A percentile compares a stretch with the other conserved stretches of the same genome.
Evolutionary conservation across 30 jellyfish, hydroid and myxozoan genomes (phyloP).

Genomic region (Turritopsis dohrnii): DNA sequence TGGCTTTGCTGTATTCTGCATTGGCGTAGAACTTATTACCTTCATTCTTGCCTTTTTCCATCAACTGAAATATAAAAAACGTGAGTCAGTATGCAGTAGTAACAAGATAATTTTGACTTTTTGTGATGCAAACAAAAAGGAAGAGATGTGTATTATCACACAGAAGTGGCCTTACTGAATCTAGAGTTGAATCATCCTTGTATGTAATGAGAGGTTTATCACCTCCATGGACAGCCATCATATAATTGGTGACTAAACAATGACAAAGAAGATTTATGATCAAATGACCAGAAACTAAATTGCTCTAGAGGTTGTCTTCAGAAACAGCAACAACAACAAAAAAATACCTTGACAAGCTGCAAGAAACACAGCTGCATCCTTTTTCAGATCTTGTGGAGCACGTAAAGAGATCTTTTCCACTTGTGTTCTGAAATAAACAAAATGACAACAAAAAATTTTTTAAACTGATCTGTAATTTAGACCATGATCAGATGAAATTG

Average conservation of each 20-base stretch:
- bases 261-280: no score
- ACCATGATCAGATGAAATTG: neutral
- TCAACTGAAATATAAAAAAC: constrained; percentile 12
- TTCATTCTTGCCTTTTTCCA: constrained; percentile 25
- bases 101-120: neutral
- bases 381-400: neutral
- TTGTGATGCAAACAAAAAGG: neutral
- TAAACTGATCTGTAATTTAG: neutral
- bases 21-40: constrained; percentile 44
- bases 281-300: no score
- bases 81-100: neutral
- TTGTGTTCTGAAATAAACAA: neutral
- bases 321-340: neutral
- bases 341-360: constrained; percentile 34
- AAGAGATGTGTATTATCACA: neutral
- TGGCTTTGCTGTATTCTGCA: constrained; percentile 42
- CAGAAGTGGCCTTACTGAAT: constrained; percentile 6
- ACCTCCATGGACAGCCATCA: constrained; percentile 28
- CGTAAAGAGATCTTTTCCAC: neutral
- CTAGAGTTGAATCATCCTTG: constrained; percentile 6
- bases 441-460: neutral
- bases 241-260: constrained; percentile 31
- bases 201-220: constrained; percentile 24
- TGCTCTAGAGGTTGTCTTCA: no score
- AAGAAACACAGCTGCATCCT: constrained; percentile 26